phyloP scores from a whole-genome alignment of 2,888 invertebrate genomes.

The Dicyrtoma fusca region DNA sequence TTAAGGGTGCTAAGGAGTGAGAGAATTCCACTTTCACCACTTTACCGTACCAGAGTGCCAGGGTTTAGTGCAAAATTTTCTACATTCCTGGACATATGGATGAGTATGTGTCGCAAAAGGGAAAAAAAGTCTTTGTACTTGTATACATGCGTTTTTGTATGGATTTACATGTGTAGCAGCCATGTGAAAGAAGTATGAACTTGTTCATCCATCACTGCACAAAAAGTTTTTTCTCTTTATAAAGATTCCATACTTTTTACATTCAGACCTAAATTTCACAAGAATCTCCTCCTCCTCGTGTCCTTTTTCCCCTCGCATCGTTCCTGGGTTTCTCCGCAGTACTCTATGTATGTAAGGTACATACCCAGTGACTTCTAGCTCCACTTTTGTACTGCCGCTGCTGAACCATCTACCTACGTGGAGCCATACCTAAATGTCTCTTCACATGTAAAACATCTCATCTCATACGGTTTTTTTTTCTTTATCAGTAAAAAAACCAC shows the following conservation, averaged over 20 bases:
- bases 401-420: not conserved
- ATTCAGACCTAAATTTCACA: constrained; percentile 18
- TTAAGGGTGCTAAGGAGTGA: no score
- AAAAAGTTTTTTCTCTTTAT: constrained; percentile 9
- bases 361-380: not conserved
- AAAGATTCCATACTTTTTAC: constrained; percentile 1
- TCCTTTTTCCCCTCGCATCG: constrained; percentile 3
- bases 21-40: no score
- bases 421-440: not conserved
- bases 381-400: no score
- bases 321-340: not conserved
- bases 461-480: not conserved
- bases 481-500: not conserved
- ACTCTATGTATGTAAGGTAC: not conserved
- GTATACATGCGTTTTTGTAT: constrained; percentile 1
- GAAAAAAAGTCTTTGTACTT: no score
- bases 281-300: not conserved
- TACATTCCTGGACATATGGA: no score
- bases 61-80: no score
- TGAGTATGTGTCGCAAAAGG: no score
- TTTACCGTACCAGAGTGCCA: no score
- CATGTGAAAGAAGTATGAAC: constrained; percentile 5
- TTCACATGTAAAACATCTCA: not conserved
- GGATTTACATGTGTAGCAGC: not conserved
- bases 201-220: constrained; percentile 24